Evolutionary conservation across 2,113 vertebrate species (phyloP).

Genomic region (Ibidorhyncha struthersii): DNA sequence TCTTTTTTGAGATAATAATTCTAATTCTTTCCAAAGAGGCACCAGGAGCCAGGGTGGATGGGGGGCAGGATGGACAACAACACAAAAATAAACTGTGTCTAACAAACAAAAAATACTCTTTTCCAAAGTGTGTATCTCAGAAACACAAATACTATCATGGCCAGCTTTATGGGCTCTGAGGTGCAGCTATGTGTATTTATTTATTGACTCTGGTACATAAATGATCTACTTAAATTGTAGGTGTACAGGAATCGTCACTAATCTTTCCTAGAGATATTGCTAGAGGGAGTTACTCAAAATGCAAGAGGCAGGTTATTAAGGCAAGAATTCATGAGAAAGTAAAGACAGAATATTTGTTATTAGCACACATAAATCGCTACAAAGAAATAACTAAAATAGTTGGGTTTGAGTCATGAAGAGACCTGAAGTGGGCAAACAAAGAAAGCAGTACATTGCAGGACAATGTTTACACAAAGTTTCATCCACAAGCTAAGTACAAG

Average conservation of each 20-base stretch:
- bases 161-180: not conserved
- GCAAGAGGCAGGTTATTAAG: not conserved
- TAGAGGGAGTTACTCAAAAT: not conserved
- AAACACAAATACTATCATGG: not conserved
- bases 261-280: not conserved
- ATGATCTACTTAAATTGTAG: not conserved
- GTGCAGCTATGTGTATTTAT: not conserved
- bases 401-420: not conserved
- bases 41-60: not conserved
- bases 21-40: not conserved
- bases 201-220: not conserved
- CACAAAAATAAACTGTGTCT: not conserved
- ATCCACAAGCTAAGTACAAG: not conserved
- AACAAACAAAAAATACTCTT: not conserved
- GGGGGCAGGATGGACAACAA: not conserved
- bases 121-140: not conserved
- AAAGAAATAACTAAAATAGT: not conserved
- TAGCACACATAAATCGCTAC: not conserved
- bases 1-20: not conserved
- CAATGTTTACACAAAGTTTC: not conserved
- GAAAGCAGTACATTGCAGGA: not conserved
- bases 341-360: not conserved
- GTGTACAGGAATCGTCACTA: not conserved
- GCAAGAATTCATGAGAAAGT: not conserved
- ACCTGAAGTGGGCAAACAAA: not conserved